phyloP scores from a whole-genome alignment of 2,888 invertebrate genomes.

The Melikaiella ostensackeni region DNA sequence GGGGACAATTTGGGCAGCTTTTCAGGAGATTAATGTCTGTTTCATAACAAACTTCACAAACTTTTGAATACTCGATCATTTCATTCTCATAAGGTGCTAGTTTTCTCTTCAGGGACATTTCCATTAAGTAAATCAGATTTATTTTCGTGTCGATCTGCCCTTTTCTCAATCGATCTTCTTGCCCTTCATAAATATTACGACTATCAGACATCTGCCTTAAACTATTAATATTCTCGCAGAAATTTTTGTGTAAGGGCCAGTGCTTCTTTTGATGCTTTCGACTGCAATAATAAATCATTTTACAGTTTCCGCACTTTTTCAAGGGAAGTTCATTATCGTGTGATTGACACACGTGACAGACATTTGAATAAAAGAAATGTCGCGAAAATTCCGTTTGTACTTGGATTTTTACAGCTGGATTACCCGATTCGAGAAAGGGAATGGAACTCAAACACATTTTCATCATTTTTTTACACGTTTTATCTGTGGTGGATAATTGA shows the following conservation, averaged over 20 bases:
- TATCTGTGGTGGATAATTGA: too few relatives aligned
- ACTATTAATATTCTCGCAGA: background rate
- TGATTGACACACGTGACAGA: conserved; percentile 14
- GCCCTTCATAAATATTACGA: background rate
- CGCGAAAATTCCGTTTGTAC: background rate
- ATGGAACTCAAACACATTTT: background rate
- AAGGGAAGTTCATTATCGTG: conserved; percentile 3
- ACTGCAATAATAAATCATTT: conserved; percentile 27
- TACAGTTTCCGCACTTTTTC: conserved; percentile 30
- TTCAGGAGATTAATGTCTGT: conserved; percentile 54
- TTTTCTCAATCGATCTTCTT: background rate
- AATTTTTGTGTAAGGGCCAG: conserved; percentile 3
- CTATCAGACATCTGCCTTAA: background rate
- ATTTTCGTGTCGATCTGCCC: background rate
- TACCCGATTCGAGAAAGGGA: background rate
- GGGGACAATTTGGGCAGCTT: conserved; percentile 64
- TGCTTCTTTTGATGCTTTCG: conserved; percentile 13
- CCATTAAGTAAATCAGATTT: conserved; percentile 1
- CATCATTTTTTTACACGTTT: background rate
- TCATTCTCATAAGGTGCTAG: conserved; percentile 20
- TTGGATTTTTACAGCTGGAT: background rate
- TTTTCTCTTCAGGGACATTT: background rate
- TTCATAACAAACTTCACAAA: conserved; percentile 44
- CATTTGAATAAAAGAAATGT: conserved; percentile 13
- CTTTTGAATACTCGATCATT: conserved; percentile 34